Evolutionary conservation across 1,140 invertebrate species (phyloP), one percentile per base, ranked within the genome.

Genomic region (Glossosoma conforme): DNA sequence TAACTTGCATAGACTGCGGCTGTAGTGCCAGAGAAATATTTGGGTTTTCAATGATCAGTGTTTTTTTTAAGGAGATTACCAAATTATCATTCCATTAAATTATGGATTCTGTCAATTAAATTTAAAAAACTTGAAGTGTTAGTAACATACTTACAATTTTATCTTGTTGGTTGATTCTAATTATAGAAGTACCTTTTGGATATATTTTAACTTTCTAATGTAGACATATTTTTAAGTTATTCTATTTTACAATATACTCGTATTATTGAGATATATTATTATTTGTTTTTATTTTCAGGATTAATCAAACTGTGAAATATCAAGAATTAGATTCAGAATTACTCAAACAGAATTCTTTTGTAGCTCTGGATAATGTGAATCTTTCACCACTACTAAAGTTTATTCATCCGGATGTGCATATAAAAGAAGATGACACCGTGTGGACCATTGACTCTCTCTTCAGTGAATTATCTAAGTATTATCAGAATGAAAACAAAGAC

Each of bases 241-340:
- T 3, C n/a, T 13, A 24, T 17, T 24, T 40, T 48, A 40, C 18
- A 15, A 40, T 32, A 33, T 33, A 45, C 11, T 11, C 20, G 8
- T 17, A n/a, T 32, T 17, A 8, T 32, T 18, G 3, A 35, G 17
- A 45, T 8, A 42, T 3, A 18, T 32, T n/a, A 19, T 37, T 32
- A 1, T 30, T 10, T 37, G 37, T 38, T 55, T 51, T 18, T 28
- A 57, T 49, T 35, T 44, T 53, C 19, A 14, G 33, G 10, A 13
- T 57, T 11, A 57, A 52, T 18, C 28, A 44, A 25, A 33, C 44
- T 38, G 33, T 48, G 2, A 49, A 45, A 43, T 57, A 57, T 45
- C 49, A 57, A 49, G 55, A 57, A 30, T 22, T 57, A 10, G 55
- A 57, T 45, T 57, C 55, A n/a, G 55, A 57, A 49, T 33, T 57